These are phyloP conservation scores for Pollenia amentaria DNA, from an alignment of 2,888 invertebrate species.

Conservation along the genomic window DNA sequence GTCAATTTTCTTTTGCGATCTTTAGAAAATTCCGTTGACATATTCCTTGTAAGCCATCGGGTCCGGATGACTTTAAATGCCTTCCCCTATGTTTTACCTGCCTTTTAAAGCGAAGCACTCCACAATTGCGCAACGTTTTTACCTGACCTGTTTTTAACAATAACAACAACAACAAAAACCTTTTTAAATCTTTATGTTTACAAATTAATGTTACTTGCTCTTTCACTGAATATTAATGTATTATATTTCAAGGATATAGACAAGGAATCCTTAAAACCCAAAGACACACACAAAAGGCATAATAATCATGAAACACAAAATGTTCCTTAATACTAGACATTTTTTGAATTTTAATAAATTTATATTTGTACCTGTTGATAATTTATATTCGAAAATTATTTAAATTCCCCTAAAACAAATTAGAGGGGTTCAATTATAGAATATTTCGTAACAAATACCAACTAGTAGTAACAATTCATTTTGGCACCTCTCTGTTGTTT, in stretches of 20 bases:
- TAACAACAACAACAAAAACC: not conserved
- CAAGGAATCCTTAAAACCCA: slow-evolving; percentile 2
- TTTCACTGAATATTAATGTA: not conserved
- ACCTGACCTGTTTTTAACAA: slow-evolving; percentile 7
- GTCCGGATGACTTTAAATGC: no score
- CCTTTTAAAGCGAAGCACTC: not conserved
- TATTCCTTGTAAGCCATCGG: no score
- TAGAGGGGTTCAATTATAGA: no score
- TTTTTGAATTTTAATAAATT: no score
- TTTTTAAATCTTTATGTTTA: not conserved
- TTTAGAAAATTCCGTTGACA: no score
- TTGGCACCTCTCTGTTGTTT: slow-evolving; percentile 1
- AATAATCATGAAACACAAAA: not conserved
- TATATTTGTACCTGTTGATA: not conserved
- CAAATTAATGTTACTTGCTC: no score
- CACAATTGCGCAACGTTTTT: not conserved
- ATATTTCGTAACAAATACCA: not conserved
- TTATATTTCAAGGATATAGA: slow-evolving; percentile 1
- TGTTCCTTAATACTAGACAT: no score
- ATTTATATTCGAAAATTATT: not conserved
- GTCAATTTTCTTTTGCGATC: no score
- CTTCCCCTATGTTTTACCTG: not conserved
- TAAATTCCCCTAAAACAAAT: no score
- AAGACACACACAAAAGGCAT: not conserved
- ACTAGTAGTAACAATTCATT: slow-evolving; percentile 1